Evolutionary conservation across 1,140 invertebrate species (phyloP).

Genomic region (Megathymus violae): DNA sequence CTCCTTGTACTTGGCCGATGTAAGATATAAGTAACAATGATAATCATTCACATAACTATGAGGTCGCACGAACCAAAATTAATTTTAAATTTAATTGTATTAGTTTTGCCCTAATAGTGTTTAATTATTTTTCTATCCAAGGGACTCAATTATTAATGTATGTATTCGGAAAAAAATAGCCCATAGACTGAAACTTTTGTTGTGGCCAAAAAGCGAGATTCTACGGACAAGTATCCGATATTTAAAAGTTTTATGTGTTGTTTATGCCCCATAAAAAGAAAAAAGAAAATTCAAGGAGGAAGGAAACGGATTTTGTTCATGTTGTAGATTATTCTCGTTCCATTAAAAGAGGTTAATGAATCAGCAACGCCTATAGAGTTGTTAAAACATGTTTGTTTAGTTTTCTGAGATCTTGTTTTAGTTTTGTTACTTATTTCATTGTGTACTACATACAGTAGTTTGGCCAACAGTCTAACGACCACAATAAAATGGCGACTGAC

Average conservation of each 20-base stretch:
- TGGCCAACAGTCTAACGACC: slow-evolving; percentile 56
- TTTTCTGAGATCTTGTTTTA: slow-evolving; percentile 67
- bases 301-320: slow-evolving; percentile 66
- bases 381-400: slow-evolving; percentile 78
- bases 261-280: slow-evolving; percentile 55
- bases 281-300: slow-evolving; percentile 62
- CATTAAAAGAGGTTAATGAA: slow-evolving; percentile 74
- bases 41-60: no score
- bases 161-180: no score
- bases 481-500: slow-evolving; percentile 91
- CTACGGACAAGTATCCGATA: background rate
- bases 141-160: no score
- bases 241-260: slow-evolving; percentile 37
- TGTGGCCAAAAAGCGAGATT: background rate
- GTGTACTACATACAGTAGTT: slow-evolving; percentile 66
- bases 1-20: no score
- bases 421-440: slow-evolving; percentile 76
- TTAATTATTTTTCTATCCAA: no score
- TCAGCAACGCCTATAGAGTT: slow-evolving; percentile 67
- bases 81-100: no score
- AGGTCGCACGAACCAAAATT: no score
- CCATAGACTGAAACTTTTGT: background rate
- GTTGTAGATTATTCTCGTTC: slow-evolving; percentile 73
- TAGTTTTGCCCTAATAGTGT: no score
- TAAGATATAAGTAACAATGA: no score